Conservation (phyloP, 2,113 vertebrate species). For the Otocyon megalotis region DNA sequence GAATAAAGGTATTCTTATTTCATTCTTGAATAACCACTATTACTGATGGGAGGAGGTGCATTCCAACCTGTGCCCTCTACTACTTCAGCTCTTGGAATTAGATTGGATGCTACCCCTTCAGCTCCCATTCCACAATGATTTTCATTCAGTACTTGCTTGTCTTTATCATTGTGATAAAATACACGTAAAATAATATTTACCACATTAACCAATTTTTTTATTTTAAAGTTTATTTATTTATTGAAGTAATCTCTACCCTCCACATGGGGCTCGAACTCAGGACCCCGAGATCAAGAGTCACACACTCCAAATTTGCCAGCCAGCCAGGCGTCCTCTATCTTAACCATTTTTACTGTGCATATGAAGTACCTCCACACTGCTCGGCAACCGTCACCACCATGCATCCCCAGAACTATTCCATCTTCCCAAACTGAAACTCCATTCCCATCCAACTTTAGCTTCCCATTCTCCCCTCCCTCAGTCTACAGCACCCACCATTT, state of each 20-base stretch:
- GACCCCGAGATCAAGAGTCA: neutral
- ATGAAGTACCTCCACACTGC: neutral
- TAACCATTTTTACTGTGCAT: neutral
- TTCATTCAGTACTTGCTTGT: neutral
- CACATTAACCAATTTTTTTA: neutral
- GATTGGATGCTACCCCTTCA: neutral
- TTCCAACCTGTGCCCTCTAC: neutral
- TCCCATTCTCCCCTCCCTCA: neutral
- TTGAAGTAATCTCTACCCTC: neutral
- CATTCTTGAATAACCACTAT: slow-evolving; percentile 46
- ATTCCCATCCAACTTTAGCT: neutral
- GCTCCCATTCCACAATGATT: neutral
- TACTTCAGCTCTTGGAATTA: neutral
- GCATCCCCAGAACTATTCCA: neutral
- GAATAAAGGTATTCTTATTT: neutral
- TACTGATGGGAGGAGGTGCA: neutral
- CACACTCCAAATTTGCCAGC: neutral
- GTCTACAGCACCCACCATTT: neutral
- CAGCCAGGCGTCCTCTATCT: neutral
- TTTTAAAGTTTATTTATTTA: neutral
- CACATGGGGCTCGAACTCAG: neutral
- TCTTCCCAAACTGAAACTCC: neutral
- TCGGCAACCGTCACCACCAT: neutral
- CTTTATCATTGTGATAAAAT: neutral
- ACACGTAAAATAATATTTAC: neutral